These are phyloP conservation scores for Macroglossus sobrinus DNA, from an alignment of 2,113 vertebrate species.

Conservation along the genomic window DNA sequence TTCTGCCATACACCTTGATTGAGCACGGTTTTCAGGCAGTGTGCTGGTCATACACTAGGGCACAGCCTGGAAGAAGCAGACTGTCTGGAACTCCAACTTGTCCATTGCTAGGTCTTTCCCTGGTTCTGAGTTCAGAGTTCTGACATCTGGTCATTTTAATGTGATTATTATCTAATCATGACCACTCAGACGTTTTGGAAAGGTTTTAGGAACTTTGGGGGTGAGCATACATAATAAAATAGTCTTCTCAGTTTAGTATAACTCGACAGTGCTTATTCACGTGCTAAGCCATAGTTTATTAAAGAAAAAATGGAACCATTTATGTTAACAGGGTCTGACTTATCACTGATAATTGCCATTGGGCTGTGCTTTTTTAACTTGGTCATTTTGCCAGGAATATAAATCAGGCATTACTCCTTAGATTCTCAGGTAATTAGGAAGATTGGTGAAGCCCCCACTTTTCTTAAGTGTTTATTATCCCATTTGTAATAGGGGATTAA, in stretches of 20 bases:
- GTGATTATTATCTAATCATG: background rate
- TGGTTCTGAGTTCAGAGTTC: background rate
- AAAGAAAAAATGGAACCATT: background rate
- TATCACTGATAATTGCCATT: background rate
- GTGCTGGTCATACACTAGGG: background rate
- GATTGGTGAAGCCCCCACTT: background rate
- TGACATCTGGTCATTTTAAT: background rate
- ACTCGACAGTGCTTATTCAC: background rate
- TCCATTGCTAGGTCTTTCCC: background rate
- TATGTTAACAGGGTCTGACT: background rate
- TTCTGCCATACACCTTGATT: background rate
- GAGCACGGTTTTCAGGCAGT: background rate
- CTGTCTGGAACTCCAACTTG: background rate
- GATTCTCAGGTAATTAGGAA: background rate
- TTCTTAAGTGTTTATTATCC: background rate
- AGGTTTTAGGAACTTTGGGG: background rate
- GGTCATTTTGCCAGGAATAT: conserved; percentile 1
- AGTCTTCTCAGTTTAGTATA: background rate
- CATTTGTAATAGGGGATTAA: background rate
- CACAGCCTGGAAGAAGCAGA: background rate
- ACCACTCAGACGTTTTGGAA: background rate
- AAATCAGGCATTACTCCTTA: background rate
- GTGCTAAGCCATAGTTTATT: background rate
- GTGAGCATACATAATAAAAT: background rate
- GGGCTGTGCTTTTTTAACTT: background rate